Base-by-base conservation (phyloP, 2,113 vertebrate genomes). In the Vidua macroura region DNA sequence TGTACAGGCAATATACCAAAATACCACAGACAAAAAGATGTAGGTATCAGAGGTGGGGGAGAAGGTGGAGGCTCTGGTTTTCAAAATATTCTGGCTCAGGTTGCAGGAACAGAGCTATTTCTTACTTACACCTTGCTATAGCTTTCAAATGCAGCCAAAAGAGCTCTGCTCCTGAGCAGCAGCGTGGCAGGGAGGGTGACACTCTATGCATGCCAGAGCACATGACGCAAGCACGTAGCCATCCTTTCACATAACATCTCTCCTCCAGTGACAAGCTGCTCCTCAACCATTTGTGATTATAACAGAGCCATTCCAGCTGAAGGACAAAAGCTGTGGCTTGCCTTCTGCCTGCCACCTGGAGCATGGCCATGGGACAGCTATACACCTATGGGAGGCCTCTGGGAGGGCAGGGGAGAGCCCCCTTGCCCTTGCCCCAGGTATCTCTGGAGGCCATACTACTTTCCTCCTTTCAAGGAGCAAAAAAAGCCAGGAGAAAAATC, bases 61-160 rank as follows among this genome's bases (percentile, higher is more conserved):
- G 52, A 87, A 77, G 24, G 49, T 33, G 17, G 11, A 75, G 33
- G 58, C 15, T 83, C 83, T 70, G 9, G 8, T 93, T 88, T 86
- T 79, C 13, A 68, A 90, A 33, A 44, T 78, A 90, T 89, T 94
- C 62, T 96, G 87, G 12, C 51, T 55, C 11, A 53, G n/a, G 17
- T 20, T 89, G 46, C 68, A 95, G 74, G 33, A 79, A 62, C 14
- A 83, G 35, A 58, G 39, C 56, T 94, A 58, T 95, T 93, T 97
- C 49, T 95, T 63, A 60, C n/a, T 75, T 78, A 66, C 1, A 63
- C 20, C 41, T 75, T 78, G 41, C 64, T 83, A 6, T 6, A 70
- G n/a, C 18, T 86, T 88, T 86, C 64, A 68, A 60, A 46, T 25
- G 49, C 68, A 68, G 48, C 43, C 60, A 41, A 22, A 19, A 62